phyloP scores from a whole-genome alignment of 2,888 invertebrate genomes.

The Gonocerus acuteangulatus region DNA sequence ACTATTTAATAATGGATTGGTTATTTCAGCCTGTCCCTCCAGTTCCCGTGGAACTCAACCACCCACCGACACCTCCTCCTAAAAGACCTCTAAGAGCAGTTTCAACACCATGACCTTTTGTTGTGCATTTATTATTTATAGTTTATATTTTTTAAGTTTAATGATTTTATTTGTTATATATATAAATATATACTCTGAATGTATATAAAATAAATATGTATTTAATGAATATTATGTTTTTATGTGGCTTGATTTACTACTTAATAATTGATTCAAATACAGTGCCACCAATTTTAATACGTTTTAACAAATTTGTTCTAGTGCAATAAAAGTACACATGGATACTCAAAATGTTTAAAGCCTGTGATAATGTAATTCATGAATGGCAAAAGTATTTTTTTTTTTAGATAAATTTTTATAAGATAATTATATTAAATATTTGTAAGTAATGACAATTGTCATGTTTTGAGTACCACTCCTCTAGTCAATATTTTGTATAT shows the following conservation, averaged over 20 bases:
- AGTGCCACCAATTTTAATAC: not conserved
- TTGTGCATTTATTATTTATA: not conserved
- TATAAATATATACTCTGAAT: too few relatives aligned
- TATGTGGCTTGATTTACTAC: not conserved
- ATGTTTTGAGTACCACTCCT: conserved; percentile 16
- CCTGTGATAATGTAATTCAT: not conserved
- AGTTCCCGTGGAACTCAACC: conserved; percentile 38
- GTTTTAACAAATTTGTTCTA: not conserved
- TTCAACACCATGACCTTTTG: conserved; percentile 32
- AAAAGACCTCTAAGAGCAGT: conserved; percentile 39
- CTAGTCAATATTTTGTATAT: conserved; percentile 23
- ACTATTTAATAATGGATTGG: too few relatives aligned
- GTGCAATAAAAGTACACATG: not conserved
- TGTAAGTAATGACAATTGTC: not conserved
- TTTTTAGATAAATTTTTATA: not conserved
- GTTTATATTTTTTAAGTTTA: not conserved
- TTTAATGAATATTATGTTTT: not conserved
- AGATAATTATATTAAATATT: not conserved
- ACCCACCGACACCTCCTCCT: conserved; percentile 41
- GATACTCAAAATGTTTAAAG: not conserved
- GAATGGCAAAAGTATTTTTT: not conserved
- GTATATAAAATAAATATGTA: too few relatives aligned
- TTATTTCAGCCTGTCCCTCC: conserved; percentile 39
- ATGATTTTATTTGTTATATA: not conserved
- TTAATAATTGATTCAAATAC: too few relatives aligned